Evolutionary conservation across 2,797 vertebrate genomes (phyloP).

Genomic region (Toxotes lorentzi): DNA sequence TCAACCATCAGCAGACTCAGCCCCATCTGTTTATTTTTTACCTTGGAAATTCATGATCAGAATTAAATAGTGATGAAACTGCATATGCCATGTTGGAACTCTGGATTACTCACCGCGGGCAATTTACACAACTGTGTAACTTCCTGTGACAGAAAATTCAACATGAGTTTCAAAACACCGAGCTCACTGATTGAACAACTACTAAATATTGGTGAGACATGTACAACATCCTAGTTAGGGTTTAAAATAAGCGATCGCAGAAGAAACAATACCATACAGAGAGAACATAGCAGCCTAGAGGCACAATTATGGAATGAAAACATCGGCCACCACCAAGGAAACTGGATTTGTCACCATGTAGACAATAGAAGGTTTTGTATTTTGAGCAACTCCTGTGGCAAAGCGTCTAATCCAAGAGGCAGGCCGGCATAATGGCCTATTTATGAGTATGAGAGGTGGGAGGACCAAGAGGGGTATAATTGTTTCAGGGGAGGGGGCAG

Average conservation of each 20-base stretch:
- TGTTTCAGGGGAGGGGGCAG: conserved; percentile 60
- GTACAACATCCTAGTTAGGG: conserved; percentile 3
- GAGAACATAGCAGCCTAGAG: conserved; percentile 17
- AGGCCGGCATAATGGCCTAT: conserved; percentile 77
- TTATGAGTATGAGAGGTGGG: conserved; percentile 76
- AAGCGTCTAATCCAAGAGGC: conserved; percentile 75
- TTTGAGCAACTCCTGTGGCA: conserved; percentile 70
- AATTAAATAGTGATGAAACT: neutral
- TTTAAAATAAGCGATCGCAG: conserved; percentile 16
- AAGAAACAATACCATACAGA: conserved; percentile 12
- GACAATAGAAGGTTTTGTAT: conserved; percentile 77
- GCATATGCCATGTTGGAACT: neutral
- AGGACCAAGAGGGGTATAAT: conserved; percentile 72
- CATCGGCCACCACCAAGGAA: conserved; percentile 44
- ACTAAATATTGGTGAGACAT: conserved; percentile 6
- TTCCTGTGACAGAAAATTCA: neutral
- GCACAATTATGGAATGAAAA: conserved; percentile 50
- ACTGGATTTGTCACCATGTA: conserved; percentile 60
- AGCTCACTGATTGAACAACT: conserved; percentile 13
- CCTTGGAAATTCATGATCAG: too few species aligned
- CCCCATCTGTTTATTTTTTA: neutral
- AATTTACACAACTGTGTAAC: neutral
- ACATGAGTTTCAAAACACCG: neutral
- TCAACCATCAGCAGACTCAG: neutral
- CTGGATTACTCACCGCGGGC: neutral